These are phyloP conservation scores for Drosophila lacertosa DNA, from an alignment of 1,140 invertebrate genomes.

Conservation along the genomic window DNA sequence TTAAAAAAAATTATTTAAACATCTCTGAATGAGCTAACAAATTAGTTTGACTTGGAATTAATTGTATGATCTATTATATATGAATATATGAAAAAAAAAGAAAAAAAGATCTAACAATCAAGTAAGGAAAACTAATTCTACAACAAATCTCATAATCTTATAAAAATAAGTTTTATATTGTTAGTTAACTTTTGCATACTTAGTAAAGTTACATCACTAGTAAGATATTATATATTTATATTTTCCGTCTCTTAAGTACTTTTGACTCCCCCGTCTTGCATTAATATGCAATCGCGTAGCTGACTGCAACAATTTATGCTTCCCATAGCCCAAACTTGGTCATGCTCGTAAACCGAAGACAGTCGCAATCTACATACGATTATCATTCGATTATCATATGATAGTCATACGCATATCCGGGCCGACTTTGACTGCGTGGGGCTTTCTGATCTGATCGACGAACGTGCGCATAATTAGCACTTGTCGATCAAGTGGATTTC, in stretches of 20 bases:
- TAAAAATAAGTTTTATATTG: too few relatives aligned
- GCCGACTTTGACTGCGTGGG: conserved; percentile 28
- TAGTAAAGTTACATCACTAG: too few relatives aligned
- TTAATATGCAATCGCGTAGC: conserved; percentile 21
- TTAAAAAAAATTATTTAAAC: too few relatives aligned
- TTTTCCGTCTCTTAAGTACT: neutral
- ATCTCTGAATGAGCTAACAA: too few relatives aligned
- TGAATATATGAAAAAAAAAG: too few relatives aligned
- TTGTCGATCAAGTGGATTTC: conserved; percentile 1
- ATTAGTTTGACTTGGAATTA: too few relatives aligned
- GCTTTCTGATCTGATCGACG: conserved; percentile 15
- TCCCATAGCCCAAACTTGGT: conserved; percentile 44
- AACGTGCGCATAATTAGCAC: conserved; percentile 24
- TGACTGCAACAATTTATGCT: conserved; percentile 36
- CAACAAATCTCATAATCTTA: too few relatives aligned
- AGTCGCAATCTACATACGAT: conserved; percentile 39
- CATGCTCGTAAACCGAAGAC: conserved; percentile 21
- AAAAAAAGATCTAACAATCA: too few relatives aligned
- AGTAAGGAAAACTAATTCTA: too few relatives aligned
- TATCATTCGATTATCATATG: conserved; percentile 77
- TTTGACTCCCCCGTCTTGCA: conserved; percentile 10
- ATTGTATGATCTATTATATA: too few relatives aligned
- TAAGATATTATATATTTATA: too few relatives aligned
- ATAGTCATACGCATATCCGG: conserved; percentile 97
- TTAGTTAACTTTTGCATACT: too few relatives aligned